These are phyloP conservation scores for Megaustenia siamemsis DNA, from an alignment of 2,888 invertebrate species.

Conservation along the genomic window DNA sequence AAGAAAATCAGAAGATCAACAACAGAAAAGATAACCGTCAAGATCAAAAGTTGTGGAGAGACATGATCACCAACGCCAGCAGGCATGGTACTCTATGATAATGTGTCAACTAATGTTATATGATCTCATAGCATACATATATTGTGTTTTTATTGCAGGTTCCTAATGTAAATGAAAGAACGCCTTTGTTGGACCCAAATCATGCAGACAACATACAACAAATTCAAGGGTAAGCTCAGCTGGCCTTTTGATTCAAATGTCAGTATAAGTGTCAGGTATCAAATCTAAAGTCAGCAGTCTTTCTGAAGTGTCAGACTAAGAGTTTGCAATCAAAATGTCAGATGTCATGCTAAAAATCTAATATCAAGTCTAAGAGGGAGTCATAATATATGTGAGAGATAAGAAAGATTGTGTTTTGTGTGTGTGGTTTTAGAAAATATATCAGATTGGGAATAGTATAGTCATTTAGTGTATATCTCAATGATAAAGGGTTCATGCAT, in stretches of 20 bases:
- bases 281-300: not conserved
- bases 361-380: not conserved
- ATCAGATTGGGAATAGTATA: no score
- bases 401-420: not conserved
- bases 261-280: not conserved
- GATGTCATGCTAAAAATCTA: not conserved
- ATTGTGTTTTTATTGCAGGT: constrained; percentile 47
- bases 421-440: no score
- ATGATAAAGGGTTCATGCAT: no score
- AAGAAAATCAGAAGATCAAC: no score
- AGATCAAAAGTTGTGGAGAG: no score
- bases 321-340: not conserved
- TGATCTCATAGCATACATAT: no score
- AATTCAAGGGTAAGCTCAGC: constrained; percentile 28
- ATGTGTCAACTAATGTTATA: no score
- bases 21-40: no score
- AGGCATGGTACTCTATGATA: no score
- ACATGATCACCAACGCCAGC: no score
- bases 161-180: constrained; percentile 60
- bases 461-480: no score
- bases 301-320: not conserved
- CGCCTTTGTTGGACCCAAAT: constrained; percentile 60
- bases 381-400: not conserved
- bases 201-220: constrained; percentile 51
- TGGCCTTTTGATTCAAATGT: not conserved